Evolutionary conservation across 2,888 invertebrate species (phyloP).

Genomic region (Schizaphis graminum): DNA sequence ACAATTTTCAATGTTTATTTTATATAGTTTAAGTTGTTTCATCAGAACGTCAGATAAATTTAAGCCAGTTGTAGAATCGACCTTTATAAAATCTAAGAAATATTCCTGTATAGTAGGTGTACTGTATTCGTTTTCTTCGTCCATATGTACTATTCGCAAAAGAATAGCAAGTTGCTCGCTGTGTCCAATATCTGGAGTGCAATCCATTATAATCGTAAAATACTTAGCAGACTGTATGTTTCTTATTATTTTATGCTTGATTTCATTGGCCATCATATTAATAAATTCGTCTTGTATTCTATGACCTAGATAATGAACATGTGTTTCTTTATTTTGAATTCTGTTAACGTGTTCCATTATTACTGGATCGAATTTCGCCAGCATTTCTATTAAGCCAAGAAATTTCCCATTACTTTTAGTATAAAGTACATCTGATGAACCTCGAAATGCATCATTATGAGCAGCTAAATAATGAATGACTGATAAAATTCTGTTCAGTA

Average conservation of each 20-base stretch:
- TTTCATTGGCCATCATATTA: constrained; percentile 14
- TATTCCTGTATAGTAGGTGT: not conserved
- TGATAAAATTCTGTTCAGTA: no score
- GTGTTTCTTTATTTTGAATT: constrained; percentile 1
- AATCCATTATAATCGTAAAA: no score
- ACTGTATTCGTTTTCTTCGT: not conserved
- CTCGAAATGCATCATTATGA: not conserved
- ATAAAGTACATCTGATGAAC: not conserved
- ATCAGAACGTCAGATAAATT: not conserved
- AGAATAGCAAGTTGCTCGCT: no score
- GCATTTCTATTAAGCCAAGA: constrained; percentile 24
- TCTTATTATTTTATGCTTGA: not conserved
- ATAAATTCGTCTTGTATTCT: constrained; percentile 43
- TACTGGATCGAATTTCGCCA: constrained; percentile 25
- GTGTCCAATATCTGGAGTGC: constrained; percentile 2
- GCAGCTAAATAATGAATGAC: not conserved
- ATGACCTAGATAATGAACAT: constrained; percentile 30
- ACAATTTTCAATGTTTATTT: not conserved
- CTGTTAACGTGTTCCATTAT: not conserved
- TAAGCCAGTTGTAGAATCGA: not conserved
- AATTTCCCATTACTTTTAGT: constrained; percentile 4
- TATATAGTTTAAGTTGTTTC: not conserved
- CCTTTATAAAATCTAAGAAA: not conserved
- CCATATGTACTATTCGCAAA: not conserved
- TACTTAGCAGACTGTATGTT: constrained; percentile 4